Conservation (phyloP, 2,888 invertebrate species). For the Blomia tropicalis region DNA sequence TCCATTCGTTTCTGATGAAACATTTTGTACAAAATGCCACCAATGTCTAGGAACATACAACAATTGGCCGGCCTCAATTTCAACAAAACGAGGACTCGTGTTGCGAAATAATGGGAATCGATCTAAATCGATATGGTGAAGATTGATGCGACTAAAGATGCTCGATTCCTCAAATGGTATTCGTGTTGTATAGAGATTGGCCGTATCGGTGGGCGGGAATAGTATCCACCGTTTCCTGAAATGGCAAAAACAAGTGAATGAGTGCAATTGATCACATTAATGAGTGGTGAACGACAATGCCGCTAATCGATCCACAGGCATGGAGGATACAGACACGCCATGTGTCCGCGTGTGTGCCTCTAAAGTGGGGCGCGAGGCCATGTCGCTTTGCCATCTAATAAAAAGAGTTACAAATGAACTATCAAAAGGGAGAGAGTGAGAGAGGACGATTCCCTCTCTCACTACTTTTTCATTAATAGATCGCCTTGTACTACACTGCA, state of each 20-base stretch:
- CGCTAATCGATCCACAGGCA: too few species aligned
- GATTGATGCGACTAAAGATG: constrained; percentile 67
- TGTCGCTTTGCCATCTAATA: too few species aligned
- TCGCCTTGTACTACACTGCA: too few species aligned
- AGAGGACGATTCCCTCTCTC: too few species aligned
- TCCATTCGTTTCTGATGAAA: constrained; percentile 28
- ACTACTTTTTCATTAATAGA: too few species aligned
- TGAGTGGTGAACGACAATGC: neutral
- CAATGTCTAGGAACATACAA: constrained; percentile 74
- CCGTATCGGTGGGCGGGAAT: constrained; percentile 59
- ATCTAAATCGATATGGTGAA: constrained; percentile 45
- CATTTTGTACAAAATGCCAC: constrained; percentile 87
- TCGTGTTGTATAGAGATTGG: constrained; percentile 54
- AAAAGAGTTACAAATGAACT: too few species aligned
- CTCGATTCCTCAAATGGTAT: constrained; percentile 93
- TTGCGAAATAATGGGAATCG: constrained; percentile 33
- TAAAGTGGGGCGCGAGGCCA: neutral
- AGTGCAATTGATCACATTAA: neutral
- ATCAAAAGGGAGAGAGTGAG: too few species aligned
- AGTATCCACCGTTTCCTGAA: constrained; percentile 75
- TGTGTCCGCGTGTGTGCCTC: too few species aligned
- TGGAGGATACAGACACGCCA: too few species aligned
- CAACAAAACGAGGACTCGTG: constrained; percentile 40
- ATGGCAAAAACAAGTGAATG: neutral
- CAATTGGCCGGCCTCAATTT: constrained; percentile 39